phyloP scores from a whole-genome alignment of 2,797 vertebrate genomes.

The Echeneis naucrates region DNA sequence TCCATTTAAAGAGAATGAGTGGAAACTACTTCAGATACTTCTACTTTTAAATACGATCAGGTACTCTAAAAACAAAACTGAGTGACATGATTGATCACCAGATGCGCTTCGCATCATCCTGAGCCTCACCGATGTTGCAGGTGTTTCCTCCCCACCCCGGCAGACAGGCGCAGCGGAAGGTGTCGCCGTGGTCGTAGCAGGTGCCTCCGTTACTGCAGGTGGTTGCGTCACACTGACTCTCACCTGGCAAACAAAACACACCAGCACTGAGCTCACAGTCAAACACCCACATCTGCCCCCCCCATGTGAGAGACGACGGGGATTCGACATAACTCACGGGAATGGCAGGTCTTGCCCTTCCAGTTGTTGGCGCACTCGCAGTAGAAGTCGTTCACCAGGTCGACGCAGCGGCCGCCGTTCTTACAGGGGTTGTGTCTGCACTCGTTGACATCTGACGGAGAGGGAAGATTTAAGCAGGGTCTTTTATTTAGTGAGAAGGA shows the following conservation, averaged over 20 bases:
- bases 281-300: neutral
- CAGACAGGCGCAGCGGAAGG: slow-evolving; percentile 92
- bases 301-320: neutral
- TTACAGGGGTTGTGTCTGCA: slow-evolving; percentile 95
- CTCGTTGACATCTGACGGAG: slow-evolving; percentile 91
- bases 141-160: slow-evolving; percentile 93
- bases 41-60: too few species aligned
- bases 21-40: too few species aligned
- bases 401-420: slow-evolving; percentile 92
- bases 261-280: neutral
- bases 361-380: slow-evolving; percentile 92
- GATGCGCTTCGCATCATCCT: accelerated
- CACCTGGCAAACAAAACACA: slow-evolving; percentile 78
- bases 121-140: slow-evolving; percentile 89
- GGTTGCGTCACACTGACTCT: slow-evolving; percentile 93
- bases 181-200: slow-evolving; percentile 92
- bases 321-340: slow-evolving; percentile 85
- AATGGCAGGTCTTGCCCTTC: slow-evolving; percentile 99
- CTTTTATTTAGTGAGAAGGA: neutral
- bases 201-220: slow-evolving; percentile 97
- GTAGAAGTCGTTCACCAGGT: slow-evolving; percentile 96
- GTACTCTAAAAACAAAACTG: too few species aligned
- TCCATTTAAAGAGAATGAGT: too few species aligned
- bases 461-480: neutral
- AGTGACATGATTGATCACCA: neutral